A percentile compares a stretch with the other conserved stretches of the same genome.
These are phyloP conservation scores for Olivierus martensii DNA, from an alignment of 1,140 invertebrate genomes.

Conservation along the genomic window DNA sequence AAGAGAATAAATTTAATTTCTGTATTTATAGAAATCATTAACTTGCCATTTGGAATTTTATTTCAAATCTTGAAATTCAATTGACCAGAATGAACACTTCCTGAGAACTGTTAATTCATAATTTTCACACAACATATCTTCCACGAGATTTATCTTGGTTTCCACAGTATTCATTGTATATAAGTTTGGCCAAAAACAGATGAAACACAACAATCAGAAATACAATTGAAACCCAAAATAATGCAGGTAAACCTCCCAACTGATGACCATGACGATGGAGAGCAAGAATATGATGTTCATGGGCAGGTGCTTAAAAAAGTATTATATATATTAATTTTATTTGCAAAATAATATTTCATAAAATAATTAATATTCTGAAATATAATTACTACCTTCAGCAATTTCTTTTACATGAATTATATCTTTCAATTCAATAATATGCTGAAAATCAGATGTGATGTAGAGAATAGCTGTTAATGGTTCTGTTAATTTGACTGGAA, in stretches of 20 bases:
- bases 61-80: no score
- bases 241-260: constrained; percentile 70
- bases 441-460: constrained; percentile 74
- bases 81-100: no score
- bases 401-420: constrained; percentile 83
- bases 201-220: constrained; percentile 86
- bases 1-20: not conserved
- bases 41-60: no score
- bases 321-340: not conserved
- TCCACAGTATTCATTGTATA: constrained; percentile 69
- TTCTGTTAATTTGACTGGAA: constrained; percentile 85
- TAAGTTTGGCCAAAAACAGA: constrained; percentile 83
- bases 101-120: no score
- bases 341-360: no score
- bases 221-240: constrained; percentile 86
- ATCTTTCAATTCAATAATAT: constrained; percentile 81
- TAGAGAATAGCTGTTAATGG: constrained; percentile 85
- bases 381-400: constrained; percentile 44
- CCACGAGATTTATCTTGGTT: constrained; percentile 11
- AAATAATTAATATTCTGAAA: no score
- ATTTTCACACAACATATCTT: constrained; percentile 13
- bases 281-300: constrained; percentile 81
- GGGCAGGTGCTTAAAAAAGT: constrained; percentile 56
- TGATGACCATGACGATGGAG: constrained; percentile 84
- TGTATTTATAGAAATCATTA: no score